A percentile compares a stretch with the other conserved stretches of the same genome.
Evolutionary conservation across 2,113 vertebrate genomes (phyloP).

Genomic region (Procavia capensis): DNA sequence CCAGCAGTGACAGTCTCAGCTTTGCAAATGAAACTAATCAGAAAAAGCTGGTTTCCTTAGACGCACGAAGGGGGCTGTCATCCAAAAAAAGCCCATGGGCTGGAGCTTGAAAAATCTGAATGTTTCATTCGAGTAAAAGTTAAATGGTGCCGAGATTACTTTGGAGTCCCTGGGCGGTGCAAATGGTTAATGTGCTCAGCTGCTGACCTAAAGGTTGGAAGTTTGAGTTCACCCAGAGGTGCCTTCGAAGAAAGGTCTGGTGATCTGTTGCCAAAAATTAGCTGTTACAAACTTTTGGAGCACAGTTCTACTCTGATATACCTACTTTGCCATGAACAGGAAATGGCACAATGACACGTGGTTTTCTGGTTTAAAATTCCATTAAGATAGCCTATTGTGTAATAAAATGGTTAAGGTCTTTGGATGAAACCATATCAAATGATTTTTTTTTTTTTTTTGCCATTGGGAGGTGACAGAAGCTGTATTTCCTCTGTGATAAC

Average conservation of each 20-base stretch:
- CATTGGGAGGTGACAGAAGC: not conserved
- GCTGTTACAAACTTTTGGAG: not conserved
- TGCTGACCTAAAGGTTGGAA: not conserved
- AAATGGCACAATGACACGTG: not conserved
- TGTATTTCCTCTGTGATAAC: not conserved
- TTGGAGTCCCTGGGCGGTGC: not conserved
- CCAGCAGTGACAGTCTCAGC: not conserved
- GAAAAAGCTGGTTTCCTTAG: not conserved
- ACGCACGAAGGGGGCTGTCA: not conserved
- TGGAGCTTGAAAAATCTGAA: not conserved
- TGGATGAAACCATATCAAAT: not conserved
- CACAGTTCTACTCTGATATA: not conserved
- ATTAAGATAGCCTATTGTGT: not conserved
- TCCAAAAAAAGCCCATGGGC: not conserved
- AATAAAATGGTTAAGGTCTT: not conserved
- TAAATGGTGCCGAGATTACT: not conserved
- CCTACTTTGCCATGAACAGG: not conserved
- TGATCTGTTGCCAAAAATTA: not conserved
- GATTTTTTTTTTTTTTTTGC: not conserved
- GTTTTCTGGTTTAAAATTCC: not conserved
- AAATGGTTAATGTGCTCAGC: not conserved
- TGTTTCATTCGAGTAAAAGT: constrained; percentile 8
- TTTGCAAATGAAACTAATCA: not conserved
- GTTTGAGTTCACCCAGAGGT: not conserved
- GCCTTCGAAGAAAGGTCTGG: not conserved